Conservation (phyloP, 2,113 vertebrate species). For the Bos javanicus region DNA sequence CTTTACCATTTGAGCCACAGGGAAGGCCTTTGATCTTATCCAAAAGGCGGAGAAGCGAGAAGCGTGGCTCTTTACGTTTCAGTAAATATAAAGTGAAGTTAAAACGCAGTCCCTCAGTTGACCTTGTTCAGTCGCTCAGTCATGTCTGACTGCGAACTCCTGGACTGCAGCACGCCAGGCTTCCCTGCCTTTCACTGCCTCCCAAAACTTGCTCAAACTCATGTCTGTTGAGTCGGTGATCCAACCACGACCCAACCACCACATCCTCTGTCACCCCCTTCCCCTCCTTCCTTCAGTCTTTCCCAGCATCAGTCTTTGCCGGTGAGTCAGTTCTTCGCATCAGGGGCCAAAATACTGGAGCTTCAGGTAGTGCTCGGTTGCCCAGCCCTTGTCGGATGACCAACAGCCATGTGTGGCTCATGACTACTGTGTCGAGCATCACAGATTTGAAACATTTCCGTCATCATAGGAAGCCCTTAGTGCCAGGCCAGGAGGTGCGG, state of each 20-base stretch:
- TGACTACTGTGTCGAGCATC: background rate
- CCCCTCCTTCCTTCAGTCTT: background rate
- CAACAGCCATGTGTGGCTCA: background rate
- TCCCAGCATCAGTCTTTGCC: background rate
- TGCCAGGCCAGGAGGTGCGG: background rate
- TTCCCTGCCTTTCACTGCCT: background rate
- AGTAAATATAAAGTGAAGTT: background rate
- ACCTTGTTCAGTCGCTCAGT: background rate
- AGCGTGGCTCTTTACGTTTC: background rate
- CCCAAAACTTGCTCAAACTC: background rate
- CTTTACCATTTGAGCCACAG: background rate
- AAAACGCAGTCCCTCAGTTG: background rate
- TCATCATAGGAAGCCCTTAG: background rate
- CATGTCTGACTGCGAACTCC: fast-evolving
- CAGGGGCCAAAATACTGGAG: background rate
- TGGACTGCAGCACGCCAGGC: background rate
- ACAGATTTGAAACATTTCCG: background rate
- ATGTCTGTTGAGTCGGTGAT: background rate
- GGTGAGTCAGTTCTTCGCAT: background rate
- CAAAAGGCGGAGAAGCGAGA: background rate
- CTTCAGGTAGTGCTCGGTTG: background rate
- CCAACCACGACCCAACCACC: background rate
- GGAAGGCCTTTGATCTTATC: background rate
- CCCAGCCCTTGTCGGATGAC: background rate
- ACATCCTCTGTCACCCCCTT: background rate